phyloP scores from a whole-genome alignment of 2,888 invertebrate species.

The Heteromyza rotundicornis region DNA sequence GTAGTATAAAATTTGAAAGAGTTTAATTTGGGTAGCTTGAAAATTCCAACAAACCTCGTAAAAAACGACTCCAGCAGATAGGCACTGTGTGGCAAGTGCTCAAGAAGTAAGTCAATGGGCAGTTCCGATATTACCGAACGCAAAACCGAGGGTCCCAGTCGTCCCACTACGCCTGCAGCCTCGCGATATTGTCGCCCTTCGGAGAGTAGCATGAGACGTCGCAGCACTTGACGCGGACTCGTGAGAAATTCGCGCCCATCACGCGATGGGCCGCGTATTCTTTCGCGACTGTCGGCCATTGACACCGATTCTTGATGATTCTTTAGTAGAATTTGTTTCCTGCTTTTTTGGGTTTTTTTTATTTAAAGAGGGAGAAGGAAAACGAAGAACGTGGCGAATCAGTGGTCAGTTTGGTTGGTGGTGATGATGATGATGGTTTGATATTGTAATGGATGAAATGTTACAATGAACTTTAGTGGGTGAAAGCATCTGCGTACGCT shows the following conservation, averaged over 20 bases:
- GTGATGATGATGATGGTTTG: constrained; percentile 7
- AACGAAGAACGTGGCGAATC: not conserved
- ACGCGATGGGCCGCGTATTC: constrained; percentile 71
- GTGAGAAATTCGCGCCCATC: constrained; percentile 68
- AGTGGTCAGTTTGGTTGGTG: not conserved
- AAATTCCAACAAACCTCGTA: constrained; percentile 65
- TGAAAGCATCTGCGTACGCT: not conserved
- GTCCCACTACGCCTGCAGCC: constrained; percentile 82
- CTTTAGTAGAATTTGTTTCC: constrained; percentile 52
- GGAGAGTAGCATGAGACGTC: constrained; percentile 78
- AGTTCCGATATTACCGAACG: constrained; percentile 78
- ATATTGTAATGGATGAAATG: not conserved
- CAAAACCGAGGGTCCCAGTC: constrained; percentile 81
- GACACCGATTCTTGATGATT: constrained; percentile 50
- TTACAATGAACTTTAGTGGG: not conserved
- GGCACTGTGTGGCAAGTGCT: constrained; percentile 86
- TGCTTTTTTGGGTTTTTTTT: too few species aligned
- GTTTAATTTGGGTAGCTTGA: not conserved
- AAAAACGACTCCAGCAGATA: constrained; percentile 85
- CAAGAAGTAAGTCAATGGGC: constrained; percentile 86
- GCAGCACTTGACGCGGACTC: constrained; percentile 72
- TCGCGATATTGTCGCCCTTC: constrained; percentile 91
- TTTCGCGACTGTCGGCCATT: constrained; percentile 76
- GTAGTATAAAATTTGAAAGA: not conserved
- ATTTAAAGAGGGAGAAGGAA: too few species aligned